Evolutionary conservation across 2,113 vertebrate species (phyloP).

Genomic region (Thoracochromis brauschi): DNA sequence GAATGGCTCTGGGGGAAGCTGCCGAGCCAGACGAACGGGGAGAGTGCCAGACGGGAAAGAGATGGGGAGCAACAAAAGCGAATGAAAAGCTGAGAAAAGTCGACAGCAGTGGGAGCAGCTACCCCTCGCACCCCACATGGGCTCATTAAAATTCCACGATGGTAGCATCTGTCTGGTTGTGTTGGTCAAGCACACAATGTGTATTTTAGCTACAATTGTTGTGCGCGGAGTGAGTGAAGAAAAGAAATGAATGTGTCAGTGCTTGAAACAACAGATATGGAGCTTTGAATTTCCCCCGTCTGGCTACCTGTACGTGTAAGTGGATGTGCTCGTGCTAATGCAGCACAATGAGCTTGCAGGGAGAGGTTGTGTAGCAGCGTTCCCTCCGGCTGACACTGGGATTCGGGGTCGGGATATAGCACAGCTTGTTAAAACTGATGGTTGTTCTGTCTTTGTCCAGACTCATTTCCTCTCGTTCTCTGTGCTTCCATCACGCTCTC

Average conservation of each 20-base stretch:
- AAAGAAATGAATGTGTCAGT: not conserved
- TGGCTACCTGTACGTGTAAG: not conserved
- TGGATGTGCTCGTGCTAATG: not conserved
- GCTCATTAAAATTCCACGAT: conserved; percentile 5
- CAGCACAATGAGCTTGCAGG: not conserved
- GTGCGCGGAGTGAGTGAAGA: not conserved
- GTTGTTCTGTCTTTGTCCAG: not conserved
- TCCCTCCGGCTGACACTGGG: not conserved
- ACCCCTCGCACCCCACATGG: not conserved
- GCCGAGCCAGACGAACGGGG: not conserved
- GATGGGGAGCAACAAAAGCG: not conserved
- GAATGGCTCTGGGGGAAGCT: not conserved
- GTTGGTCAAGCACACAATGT: not conserved
- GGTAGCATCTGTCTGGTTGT: not conserved
- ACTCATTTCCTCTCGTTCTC: not conserved
- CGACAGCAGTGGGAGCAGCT: not conserved
- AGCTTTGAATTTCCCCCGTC: not conserved
- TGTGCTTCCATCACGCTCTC: not conserved
- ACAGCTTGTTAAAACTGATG: not conserved
- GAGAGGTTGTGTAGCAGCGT: not conserved
- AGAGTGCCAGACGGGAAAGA: not conserved
- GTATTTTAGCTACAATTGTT: not conserved
- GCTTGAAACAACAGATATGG: not conserved
- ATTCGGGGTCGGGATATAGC: not conserved
- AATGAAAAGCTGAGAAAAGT: not conserved